These are phyloP conservation scores for Aradophagus sp. DNA, from an alignment of 1,140 invertebrate species.

Conservation along the genomic window DNA sequence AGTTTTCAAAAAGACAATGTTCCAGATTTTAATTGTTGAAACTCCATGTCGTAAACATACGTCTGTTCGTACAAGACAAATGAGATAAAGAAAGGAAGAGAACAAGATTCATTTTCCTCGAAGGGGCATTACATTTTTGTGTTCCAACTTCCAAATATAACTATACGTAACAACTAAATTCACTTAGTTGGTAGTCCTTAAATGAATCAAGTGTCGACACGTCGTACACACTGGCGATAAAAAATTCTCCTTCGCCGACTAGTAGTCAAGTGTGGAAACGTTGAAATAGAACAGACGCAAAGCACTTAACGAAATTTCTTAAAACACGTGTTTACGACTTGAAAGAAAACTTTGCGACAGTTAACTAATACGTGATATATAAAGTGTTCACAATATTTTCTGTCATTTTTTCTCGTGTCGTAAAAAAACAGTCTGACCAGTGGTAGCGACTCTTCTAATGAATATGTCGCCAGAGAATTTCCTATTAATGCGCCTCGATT, in stretches of 20 bases:
- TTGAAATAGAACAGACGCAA: constrained; percentile 23
- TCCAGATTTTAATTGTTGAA: no score
- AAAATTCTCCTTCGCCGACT: constrained; percentile 4
- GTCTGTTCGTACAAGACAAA: no score
- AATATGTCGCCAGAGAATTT: no score
- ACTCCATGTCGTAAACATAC: no score
- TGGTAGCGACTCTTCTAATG: no score
- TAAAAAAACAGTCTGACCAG: no score
- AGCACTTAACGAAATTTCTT: constrained; percentile 11
- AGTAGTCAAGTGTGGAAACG: constrained; percentile 36
- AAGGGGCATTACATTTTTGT: background rate
- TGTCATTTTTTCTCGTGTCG: no score
- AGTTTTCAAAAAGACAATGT: no score
- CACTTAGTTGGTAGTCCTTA: constrained; percentile 20
- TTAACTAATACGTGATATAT: constrained; percentile 24
- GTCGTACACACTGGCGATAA: constrained; percentile 8
- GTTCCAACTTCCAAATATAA: constrained; percentile 1
- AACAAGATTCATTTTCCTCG: no score
- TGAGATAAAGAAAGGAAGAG: no score
- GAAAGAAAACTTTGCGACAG: constrained; percentile 24
- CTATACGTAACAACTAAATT: constrained; percentile 11
- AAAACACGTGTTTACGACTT: constrained; percentile 33
- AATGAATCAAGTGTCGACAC: constrained; percentile 6
- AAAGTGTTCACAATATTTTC: background rate
- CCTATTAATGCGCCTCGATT: no score